Conservation (phyloP, 2,888 invertebrate species). For the Melanchra persicariae region DNA sequence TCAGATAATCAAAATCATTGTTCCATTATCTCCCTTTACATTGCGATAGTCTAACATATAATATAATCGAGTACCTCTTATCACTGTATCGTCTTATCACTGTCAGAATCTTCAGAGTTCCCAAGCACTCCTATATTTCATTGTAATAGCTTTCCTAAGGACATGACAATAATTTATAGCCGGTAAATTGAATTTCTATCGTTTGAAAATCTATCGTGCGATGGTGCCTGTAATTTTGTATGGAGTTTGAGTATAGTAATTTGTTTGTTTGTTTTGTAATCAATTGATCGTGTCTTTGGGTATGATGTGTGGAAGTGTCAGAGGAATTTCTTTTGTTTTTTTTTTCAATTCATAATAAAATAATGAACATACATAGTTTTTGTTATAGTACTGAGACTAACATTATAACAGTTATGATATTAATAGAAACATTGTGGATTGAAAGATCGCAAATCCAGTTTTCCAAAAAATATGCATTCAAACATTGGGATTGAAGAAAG, state of each 20-base stretch:
- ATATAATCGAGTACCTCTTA: constrained; percentile 44
- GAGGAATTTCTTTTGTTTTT: neutral
- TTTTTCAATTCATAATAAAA: too few relatives aligned
- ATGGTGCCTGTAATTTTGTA: constrained; percentile 70
- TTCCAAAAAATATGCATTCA: too few relatives aligned
- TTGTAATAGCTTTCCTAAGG: constrained; percentile 73
- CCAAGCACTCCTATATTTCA: constrained; percentile 72
- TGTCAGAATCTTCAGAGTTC: constrained; percentile 68
- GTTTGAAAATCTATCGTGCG: constrained; percentile 74
- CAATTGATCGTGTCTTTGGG: constrained; percentile 3
- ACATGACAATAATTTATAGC: constrained; percentile 73
- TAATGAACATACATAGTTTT: too few relatives aligned
- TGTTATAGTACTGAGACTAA: too few relatives aligned
- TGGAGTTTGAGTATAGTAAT: constrained; percentile 56
- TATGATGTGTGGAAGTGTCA: neutral
- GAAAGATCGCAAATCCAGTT: too few relatives aligned
- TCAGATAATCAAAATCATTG: constrained; percentile 6
- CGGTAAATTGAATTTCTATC: constrained; percentile 76
- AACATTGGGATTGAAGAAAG: too few relatives aligned
- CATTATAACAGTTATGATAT: too few relatives aligned
- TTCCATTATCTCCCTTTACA: constrained; percentile 3
- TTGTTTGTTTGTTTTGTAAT: constrained; percentile 61
- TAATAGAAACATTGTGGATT: too few relatives aligned
- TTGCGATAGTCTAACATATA: constrained; percentile 29
- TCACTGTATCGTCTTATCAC: constrained; percentile 64